These are phyloP conservation scores for Armadillidium nasatum DNA, from an alignment of 1,140 invertebrate species.

Conservation along the genomic window DNA sequence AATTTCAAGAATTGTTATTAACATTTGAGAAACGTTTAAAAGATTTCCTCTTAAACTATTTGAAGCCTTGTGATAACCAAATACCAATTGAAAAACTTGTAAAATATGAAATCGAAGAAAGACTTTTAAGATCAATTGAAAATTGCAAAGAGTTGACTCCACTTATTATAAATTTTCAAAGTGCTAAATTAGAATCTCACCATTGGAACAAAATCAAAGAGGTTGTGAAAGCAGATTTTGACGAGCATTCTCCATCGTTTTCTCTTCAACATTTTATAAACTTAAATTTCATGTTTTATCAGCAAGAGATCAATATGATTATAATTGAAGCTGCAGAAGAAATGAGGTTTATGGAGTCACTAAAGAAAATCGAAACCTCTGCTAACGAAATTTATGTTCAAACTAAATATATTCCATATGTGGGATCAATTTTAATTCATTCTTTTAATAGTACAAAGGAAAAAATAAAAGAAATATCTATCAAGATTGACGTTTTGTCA, in stretches of 20 bases:
- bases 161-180: neutral
- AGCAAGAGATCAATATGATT: neutral
- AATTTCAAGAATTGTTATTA: neutral
- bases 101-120: neutral
- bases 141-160: neutral
- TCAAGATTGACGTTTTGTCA: neutral
- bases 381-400: neutral
- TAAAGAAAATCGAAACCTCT: neutral
- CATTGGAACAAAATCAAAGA: neutral
- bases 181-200: neutral
- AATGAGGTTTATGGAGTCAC: neutral
- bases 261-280: neutral
- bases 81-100: neutral
- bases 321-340: neutral
- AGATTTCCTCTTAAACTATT: neutral
- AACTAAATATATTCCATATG: neutral
- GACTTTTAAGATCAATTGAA: neutral
- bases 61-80: neutral
- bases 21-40: neutral
- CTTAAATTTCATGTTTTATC: neutral
- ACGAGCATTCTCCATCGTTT: neutral
- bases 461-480: neutral
- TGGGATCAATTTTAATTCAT: neutral
- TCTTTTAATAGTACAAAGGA: neutral
- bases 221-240: neutral